Conservation (phyloP, 2,113 vertebrate species). For the Paradisaea rubra region DNA sequence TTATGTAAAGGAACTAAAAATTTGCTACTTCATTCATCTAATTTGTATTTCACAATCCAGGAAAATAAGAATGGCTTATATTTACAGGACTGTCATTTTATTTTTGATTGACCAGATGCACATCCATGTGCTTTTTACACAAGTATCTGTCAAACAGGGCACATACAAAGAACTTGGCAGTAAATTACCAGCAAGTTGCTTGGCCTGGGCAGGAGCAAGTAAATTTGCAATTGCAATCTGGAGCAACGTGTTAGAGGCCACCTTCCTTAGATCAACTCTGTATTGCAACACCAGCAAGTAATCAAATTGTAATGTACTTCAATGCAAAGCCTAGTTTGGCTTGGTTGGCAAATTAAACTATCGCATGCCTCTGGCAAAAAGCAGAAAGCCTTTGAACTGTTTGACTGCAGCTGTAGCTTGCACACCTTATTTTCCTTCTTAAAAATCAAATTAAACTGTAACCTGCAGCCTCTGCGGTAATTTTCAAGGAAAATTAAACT, state of each 20-base stretch:
- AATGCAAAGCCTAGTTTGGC: constrained; percentile 49
- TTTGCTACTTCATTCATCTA: not conserved
- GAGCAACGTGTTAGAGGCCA: constrained; percentile 36
- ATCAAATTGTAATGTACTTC: constrained; percentile 44
- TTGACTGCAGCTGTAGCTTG: constrained; percentile 43
- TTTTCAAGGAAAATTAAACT: constrained; percentile 54
- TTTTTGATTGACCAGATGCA: not conserved
- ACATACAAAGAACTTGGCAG: not conserved
- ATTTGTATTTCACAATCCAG: not conserved
- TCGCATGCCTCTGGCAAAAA: constrained; percentile 50
- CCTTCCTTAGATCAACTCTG: constrained; percentile 49
- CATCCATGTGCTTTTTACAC: not conserved
- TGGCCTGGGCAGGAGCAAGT: not conserved
- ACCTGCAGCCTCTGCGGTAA: constrained; percentile 30
- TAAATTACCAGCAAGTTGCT: not conserved
- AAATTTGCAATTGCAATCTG: constrained; percentile 41
- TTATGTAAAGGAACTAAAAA: not conserved
- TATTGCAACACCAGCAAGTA: constrained; percentile 54
- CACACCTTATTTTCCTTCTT: constrained; percentile 46
- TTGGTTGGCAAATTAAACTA: constrained; percentile 54
- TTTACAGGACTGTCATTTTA: not conserved
- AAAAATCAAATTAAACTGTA: constrained; percentile 59
- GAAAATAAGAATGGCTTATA: not conserved
- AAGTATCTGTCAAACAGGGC: not conserved
- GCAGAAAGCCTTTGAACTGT: constrained; percentile 54